Evolutionary conservation across 2,888 invertebrate species (phyloP).

Genomic region (Neoitamus cyanurus): DNA sequence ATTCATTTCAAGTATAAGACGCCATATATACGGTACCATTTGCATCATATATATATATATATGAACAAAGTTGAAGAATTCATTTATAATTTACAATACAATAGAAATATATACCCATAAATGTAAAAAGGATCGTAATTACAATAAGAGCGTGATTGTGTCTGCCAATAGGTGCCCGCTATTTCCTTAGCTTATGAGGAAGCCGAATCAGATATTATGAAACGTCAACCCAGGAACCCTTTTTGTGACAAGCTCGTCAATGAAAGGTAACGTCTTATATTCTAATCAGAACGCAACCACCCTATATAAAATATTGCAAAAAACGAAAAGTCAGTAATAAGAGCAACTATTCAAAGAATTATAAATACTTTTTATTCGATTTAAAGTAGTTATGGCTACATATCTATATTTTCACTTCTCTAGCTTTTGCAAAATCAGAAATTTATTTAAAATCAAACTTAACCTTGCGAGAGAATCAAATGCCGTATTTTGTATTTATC

Average conservation of each 20-base stretch:
- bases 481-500: constrained; percentile 15
- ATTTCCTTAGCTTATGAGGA: constrained; percentile 98
- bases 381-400: constrained; percentile 39
- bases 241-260: constrained; percentile 98
- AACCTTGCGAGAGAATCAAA: constrained; percentile 22
- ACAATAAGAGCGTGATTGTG: constrained; percentile 49
- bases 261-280: constrained; percentile 81
- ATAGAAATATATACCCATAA: background rate
- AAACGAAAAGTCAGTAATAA: constrained; percentile 8
- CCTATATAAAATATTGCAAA: constrained; percentile 8
- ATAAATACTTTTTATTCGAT: constrained; percentile 8
- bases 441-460: constrained; percentile 7
- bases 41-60: background rate
- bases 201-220: constrained; percentile 99
- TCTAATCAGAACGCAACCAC: constrained; percentile 22
- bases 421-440: constrained; percentile 34
- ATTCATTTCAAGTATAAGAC: background rate
- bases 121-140: constrained; percentile 20
- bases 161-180: constrained; percentile 84
- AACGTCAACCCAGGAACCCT: constrained; percentile 97
- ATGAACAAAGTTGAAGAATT: constrained; percentile 26
- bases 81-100: constrained; percentile 12
- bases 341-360: constrained; percentile 3
- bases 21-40: background rate
- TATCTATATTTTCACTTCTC: constrained; percentile 36